phyloP scores from a whole-genome alignment of 2,888 invertebrate genomes.

The Autographa gamma region DNA sequence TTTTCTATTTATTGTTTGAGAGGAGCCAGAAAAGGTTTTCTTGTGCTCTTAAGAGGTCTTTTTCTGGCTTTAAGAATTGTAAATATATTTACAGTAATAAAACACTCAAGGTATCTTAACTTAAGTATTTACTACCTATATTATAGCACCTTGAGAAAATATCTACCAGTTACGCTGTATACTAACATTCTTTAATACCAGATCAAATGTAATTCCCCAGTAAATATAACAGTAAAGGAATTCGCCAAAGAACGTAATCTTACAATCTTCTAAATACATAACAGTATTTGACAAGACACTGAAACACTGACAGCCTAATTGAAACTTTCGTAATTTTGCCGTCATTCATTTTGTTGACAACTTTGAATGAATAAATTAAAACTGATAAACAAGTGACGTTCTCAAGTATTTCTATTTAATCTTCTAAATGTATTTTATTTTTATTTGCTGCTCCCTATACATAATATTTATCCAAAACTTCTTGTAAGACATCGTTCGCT shows the following conservation, averaged over 20 bases:
- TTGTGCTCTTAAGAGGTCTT: constrained; percentile 4
- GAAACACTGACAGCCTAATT: background rate
- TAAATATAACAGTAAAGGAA: no score
- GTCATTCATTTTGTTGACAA: background rate
- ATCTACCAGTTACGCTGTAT: background rate
- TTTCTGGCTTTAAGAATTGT: background rate
- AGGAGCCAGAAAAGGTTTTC: no score
- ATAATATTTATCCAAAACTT: no score
- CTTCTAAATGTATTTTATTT: no score
- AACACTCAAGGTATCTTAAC: background rate
- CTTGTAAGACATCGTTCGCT: no score
- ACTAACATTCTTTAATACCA: background rate
- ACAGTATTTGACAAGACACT: background rate
- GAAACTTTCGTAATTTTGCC: background rate
- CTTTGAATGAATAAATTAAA: background rate
- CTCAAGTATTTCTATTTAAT: no score
- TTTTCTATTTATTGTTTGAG: no score
- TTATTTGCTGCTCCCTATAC: no score
- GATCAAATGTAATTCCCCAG: no score
- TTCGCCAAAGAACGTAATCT: no score
- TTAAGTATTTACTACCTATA: no score
- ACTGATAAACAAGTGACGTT: background rate
- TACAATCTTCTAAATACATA: background rate
- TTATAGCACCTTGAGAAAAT: no score
- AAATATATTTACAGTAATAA: background rate